Evolutionary conservation across 2,888 invertebrate species (phyloP), one percentile per base, ranked within the genome.

Genomic region (Microdon myrmicae): DNA sequence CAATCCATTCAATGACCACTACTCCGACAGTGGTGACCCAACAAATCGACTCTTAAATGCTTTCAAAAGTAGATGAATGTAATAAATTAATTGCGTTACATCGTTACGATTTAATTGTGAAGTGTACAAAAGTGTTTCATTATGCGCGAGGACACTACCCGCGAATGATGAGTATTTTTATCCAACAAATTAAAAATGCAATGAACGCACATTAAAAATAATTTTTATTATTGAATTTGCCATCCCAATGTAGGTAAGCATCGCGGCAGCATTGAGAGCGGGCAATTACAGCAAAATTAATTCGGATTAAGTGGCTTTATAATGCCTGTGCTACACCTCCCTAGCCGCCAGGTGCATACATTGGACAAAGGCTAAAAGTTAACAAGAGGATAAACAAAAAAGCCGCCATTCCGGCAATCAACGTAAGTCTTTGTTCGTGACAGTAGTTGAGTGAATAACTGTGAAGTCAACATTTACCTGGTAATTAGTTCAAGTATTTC

Each of bases 81-180:
- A 58, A 64, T 58, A 58, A 64, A 64, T 58, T 58, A 51, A 64
- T 64, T 58, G 47, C 64, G 58, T 58, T 64, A 64, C 58, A 58
- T 47, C 37, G 58, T 47, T 47, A 43, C 26, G 47, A 47, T 51
- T 64, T 58, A 58, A 58, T 53, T 51, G 51, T 58, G 39, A 47
- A 39, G 41, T 47, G 39, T 12, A 47, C 22, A 32, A 61, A 25
- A 13, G 25, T 48, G 54, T 37, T 47, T 37, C 38, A 26, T 43
- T 26, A 4, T 43, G 13, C 16, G n/a, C 6, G 25, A 34, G n/a
- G 23, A n/a, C 10, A n/a, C 19, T 31, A 10, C 29, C 10, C 28
- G 43, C 23, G n/a, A n/a, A 7, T 20, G 31, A n/a, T 16, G 31
- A 12, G 13, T 7, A 26, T 29, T 29, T 28, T n/a, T n/a, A n/a